A percentile compares a stretch with the other conserved stretches of the same genome.
These are phyloP conservation scores for Drosophila malerkotliana DNA, from an alignment of 1,140 invertebrate genomes.

Conservation along the genomic window DNA sequence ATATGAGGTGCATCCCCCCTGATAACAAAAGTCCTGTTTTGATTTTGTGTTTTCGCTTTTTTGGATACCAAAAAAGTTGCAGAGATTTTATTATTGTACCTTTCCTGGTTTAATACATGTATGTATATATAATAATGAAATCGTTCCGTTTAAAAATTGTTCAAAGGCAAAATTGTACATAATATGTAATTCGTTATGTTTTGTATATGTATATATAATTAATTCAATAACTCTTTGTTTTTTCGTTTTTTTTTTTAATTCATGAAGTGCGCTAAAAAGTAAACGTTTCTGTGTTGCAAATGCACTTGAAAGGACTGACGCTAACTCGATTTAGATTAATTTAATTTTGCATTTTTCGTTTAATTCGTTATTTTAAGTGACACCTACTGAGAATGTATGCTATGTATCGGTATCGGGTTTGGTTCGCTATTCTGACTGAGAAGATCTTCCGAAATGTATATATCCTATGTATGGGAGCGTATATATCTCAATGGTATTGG, in stretches of 20 bases:
- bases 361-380: conserved; percentile 12
- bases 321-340: conserved; percentile 25
- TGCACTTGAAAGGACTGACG: conserved; percentile 29
- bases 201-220: conserved; percentile 52
- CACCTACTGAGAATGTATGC: conserved; percentile 19
- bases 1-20: no score
- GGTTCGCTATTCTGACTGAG: conserved; percentile 11
- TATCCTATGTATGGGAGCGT: conserved; percentile 15
- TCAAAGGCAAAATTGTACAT: conserved; percentile 75
- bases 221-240: conserved; percentile 30
- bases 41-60: conserved; percentile 61
- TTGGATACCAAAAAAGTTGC: conserved; percentile 78
- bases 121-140: conserved; percentile 64
- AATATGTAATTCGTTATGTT: conserved; percentile 57
- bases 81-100: conserved; percentile 73
- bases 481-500: conserved; percentile 16
- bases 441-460: not conserved
- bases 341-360: conserved; percentile 5
- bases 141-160: conserved; percentile 64
- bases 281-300: conserved; percentile 41
- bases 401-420: conserved; percentile 11
- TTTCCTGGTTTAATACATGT: conserved; percentile 57
- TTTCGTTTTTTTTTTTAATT: conserved; percentile 8
- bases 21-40: conserved; percentile 13
- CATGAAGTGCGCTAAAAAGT: conserved; percentile 59